Percentiles rank a stretch among this genome's conserved stretches.
phyloP scores from a whole-genome alignment of 2,797 vertebrate species.

The Euphonia xanthogaster region DNA sequence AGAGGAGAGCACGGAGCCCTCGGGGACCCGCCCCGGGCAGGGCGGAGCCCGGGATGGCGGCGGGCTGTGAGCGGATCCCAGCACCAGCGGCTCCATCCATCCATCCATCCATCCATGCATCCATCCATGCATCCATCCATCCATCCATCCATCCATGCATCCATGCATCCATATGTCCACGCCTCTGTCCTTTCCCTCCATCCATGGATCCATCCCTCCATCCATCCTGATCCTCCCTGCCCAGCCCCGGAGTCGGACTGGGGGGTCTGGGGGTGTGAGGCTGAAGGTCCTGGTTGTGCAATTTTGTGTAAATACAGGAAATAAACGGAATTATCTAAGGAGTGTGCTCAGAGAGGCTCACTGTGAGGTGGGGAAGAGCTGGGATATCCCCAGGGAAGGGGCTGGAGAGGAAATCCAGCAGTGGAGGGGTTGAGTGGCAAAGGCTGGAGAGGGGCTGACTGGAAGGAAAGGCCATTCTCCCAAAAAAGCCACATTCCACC shows the following conservation, averaged over 20 bases:
- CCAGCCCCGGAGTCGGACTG: fast-evolving
- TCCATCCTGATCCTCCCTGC: not conserved
- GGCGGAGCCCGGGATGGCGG: not conserved
- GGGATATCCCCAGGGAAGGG: fast-evolving
- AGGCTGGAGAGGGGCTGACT: not conserved
- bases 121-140: not conserved
- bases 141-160: not conserved
- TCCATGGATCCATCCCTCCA: not conserved
- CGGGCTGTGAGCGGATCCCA: not conserved
- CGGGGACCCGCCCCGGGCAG: fast-evolving
- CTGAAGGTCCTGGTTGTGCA: not conserved
- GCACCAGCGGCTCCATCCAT: not conserved
- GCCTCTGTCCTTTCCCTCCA: not conserved
- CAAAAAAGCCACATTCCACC: not conserved
- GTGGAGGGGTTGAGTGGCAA: not conserved
- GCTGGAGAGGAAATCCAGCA: not conserved
- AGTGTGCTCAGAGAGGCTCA: fast-evolving
- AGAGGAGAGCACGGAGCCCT: not conserved
- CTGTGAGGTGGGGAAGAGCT: not conserved
- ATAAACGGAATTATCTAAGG: not conserved
- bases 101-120: too few relatives aligned
- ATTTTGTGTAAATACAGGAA: not conserved
- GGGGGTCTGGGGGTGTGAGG: fast-evolving
- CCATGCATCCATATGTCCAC: too few relatives aligned
- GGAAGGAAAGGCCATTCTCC: not conserved